Base-by-base conservation (phyloP, 1,140 invertebrate genomes). In the Macrobrachium nipponense region DNA sequence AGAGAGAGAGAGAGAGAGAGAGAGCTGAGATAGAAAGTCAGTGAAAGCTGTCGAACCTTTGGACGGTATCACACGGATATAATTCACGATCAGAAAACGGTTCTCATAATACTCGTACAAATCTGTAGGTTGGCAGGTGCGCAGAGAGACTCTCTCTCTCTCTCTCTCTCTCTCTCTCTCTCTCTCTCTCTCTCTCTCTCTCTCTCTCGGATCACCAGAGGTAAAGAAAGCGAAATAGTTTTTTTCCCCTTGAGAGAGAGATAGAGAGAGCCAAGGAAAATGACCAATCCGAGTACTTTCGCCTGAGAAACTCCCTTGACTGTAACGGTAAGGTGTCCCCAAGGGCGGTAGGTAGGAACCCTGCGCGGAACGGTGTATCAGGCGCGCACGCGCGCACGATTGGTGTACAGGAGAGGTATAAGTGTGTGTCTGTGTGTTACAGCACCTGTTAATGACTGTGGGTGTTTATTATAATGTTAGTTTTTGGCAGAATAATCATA, bases 81-180 rank as follows among this genome's bases (percentile, higher is more conserved):
- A 20, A 8, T 44, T 11, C 72, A 36, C 27, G 36, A 73, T 43
- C 72, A 73, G 5, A 36, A 73, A 36, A 4, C 20, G 14, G 0
- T n/a, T n/a, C 43, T 17, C 15, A 72, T 18, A 23, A 72, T 72
- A n/a, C n/a, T n/a, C n/a, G n/a, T n/a, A 23, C 5, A 43, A n/a
- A 23, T 14, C 18, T 14, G 5, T 4, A 12, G 43, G 18, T 18
- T 23, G 12, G 68, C 68, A 72, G 27, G 68, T 23, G 66, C 36
- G 68, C 27, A 20, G 5, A 11, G 14, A n/a, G 27, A 36, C 43
- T n/a, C 68, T 43, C 43, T 36, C 68, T 72, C 68, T 72, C 68
- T 72, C 68, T 72, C 68, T 72, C 68, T 72, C n/a, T 72, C 68
- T 72, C 68, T 72, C 68, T 72, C 68, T 72, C 68, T 72, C 68